Base-by-base conservation (phyloP, 2,113 vertebrate genomes). In the Chrysemys picta region DNA sequence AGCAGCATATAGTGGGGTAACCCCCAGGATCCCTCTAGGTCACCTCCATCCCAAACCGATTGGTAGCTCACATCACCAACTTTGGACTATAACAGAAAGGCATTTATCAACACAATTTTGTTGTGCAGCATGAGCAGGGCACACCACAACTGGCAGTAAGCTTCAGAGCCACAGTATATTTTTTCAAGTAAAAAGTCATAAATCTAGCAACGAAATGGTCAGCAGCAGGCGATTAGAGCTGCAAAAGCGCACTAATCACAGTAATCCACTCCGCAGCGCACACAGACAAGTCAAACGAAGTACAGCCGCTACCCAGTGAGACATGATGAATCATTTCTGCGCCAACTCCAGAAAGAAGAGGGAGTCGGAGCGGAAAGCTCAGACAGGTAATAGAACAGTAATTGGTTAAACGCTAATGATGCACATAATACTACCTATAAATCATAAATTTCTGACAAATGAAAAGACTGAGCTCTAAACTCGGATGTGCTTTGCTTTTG, bases 151-250 rank as follows among this genome's bases (percentile, higher is more conserved):
- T 9, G 2, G 52, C 27, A 2, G 69, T 2, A 1, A 25, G 8
- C 3, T 2, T 38, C 11, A 22, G 45, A 79, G 62, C 35, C n/a
- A 72, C 22, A 5, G 45, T 22, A 0, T 10, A 2, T 57, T 59
- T 29, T 57, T 29, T 57, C 35, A 19, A 13, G 29, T 10, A 1
- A 25, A 38, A 27, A 9, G 29, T 13, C 10, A 1, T n/a, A 10
- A 10, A 62, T 5, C 75, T 78, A 47, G 22, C 78, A 27, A 21
- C 0, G 35, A 89, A 80, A 21, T 0, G 49, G 62, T 76, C 42
- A 8, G 59, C 80, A 8, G 16, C 49, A 59, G 11, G 38, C 0
- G 0, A 59, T 13, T 14, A 76, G 50, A 78, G 1, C 21, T 1
- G 31, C 4, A 0, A 76, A 54, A 16, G 11, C 53, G 35, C 56